Evolutionary conservation across 1,140 invertebrate species (phyloP), one percentile per base, ranked within the genome.

Genomic region (Heliconius nattereri): DNA sequence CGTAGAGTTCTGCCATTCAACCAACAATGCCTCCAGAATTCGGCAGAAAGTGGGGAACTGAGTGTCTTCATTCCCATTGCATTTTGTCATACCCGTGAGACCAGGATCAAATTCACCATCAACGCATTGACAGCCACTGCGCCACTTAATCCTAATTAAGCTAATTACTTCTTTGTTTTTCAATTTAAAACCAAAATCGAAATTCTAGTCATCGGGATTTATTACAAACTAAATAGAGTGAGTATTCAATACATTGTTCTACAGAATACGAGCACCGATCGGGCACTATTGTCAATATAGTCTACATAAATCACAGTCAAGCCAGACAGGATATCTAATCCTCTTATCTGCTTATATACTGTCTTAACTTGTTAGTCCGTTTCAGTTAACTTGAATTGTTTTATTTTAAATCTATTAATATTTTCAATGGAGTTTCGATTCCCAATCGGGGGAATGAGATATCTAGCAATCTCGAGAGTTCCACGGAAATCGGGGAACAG

Each of bases 221-320:
- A 66, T 66, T 66, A 29, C 57, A 8, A 57, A 57, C 54, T 16
- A n/a, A 66, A 66, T 66, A 66, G 23, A 66, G 9, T 66, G 23
- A 66, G 57, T 66, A 66, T 66, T 66, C 57, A 66, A 26, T 66
- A 13, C 23, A 66, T 66, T 66, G 57, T 66, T 66, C 57, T 66
- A 66, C 57, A n/a, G 57, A 66, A 66, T 29, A 66, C 57, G 26
- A 66, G 57, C 5, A 26, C 35, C 70, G 57, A 72, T 78, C 76
- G 76, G 23, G 32, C n/a, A 49, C 75, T 29, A 52, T 26, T 78
- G 49, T 78, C 76, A 71, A 73, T 72, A 60, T 45, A 20, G 60
- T 23, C 32, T 73, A 71, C 71, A 78, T 78, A 73, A 78, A 78
- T 78, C 54, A 78, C 76, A 37, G 75, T 40, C 75, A 71, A 52